Evolutionary conservation across 2,113 vertebrate species (phyloP).

Genomic region (Alaudala cheleensis): DNA sequence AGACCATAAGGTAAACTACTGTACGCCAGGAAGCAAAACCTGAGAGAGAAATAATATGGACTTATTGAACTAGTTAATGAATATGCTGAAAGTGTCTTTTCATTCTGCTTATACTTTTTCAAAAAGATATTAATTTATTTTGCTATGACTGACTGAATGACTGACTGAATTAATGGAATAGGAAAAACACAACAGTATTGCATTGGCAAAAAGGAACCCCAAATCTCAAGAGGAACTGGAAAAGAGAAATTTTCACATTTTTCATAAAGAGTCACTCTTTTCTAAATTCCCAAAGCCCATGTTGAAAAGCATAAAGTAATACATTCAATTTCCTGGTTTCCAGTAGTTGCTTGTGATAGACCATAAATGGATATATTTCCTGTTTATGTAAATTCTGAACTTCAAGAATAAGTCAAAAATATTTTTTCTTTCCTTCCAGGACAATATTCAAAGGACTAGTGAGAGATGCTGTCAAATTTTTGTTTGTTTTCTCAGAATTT

Average conservation of each 20-base stretch:
- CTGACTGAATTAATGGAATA: not conserved
- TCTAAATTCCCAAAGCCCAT: not conserved
- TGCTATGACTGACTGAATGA: not conserved
- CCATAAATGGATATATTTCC: not conserved
- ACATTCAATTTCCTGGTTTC: not conserved
- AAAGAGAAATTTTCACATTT: conserved; percentile 1
- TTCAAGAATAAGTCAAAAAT: conserved; percentile 1
- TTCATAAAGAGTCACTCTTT: not conserved
- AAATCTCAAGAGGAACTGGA: not conserved
- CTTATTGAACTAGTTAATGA: not conserved
- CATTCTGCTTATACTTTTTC: not conserved
- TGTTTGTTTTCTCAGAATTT: conserved; percentile 2
- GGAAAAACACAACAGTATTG: not conserved
- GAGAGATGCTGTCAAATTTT: conserved; percentile 9
- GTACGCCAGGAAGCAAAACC: not conserved
- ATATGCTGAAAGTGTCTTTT: not conserved
- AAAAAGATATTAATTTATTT: not conserved
- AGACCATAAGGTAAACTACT: not conserved
- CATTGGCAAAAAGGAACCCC: not conserved
- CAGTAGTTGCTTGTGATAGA: not conserved
- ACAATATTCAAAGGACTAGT: conserved; percentile 2
- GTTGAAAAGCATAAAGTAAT: conserved; percentile 8
- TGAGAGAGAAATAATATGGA: not conserved
- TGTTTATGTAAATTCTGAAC: conserved; percentile 32
- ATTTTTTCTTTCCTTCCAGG: not conserved